Evolutionary conservation across 1,140 invertebrate species (phyloP), one percentile per base, ranked within the genome.

Genomic region (Carposina sasakii): DNA sequence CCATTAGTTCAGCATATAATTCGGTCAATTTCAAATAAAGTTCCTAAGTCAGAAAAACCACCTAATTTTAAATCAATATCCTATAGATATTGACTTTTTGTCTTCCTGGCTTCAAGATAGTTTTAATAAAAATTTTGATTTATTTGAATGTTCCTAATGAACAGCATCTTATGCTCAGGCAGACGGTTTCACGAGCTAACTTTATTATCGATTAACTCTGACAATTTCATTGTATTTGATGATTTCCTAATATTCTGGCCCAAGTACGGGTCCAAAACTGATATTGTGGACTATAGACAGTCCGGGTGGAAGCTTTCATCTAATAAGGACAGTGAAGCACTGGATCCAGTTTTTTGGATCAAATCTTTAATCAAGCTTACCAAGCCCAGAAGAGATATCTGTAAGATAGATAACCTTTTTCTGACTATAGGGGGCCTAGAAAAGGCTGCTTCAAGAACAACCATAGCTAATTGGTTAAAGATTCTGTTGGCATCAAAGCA

Each of bases 131-230:
- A 21, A 13, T 6, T 15, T 4, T 39, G 8, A 13, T 13, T 30
- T 51, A 22, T 44, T 20, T 3, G 30, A 44, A 3, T 6, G 20
- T 10, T 44, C 36, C 15, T 20, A 19, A 2, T 12, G 13, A 6
- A 28, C 24, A 12, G 39, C 48, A 30, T 5, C 24, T 21, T 51
- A 3, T 13, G 17, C 16, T 44, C 48, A 4, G 48, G 48, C 3
- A 21, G 40, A 15, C 6, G 48, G 13, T n/a, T 51, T 3, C 48
- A 51, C 45, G 42, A 51, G 20, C 24, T 51, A 0, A 51, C 48
- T 6, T 19, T 51, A 15, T 20, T 51, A 22, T 6, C 15, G 3
- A 15, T 15, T 24, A 26, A 12, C 17, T 15, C 22, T 9, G 24
- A 42, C 5, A 4, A 42, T 16, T 26, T 26, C n/a, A 12, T 15